Evolutionary conservation across 2,113 vertebrate species (phyloP).

Genomic region (Tragulus kanchil): DNA sequence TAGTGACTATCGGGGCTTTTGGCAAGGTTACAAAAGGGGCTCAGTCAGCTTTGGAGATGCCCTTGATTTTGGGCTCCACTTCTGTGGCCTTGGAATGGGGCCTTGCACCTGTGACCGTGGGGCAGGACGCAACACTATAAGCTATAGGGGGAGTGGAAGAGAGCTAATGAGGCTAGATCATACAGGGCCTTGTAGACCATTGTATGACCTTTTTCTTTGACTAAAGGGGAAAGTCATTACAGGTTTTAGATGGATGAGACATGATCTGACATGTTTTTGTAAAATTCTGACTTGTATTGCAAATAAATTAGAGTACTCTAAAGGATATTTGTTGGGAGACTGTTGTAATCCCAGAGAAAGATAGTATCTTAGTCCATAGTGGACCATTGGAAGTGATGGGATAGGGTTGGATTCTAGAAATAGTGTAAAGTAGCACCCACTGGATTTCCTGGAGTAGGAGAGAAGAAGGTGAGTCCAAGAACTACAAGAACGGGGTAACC

Average conservation of each 20-base stretch:
- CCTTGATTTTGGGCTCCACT: no score
- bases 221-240: neutral
- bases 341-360: neutral
- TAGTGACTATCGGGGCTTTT: no score
- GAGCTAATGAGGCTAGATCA: neutral
- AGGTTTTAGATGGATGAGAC: neutral
- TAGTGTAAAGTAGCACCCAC: neutral
- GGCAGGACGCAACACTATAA: no score
- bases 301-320: neutral
- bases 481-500: neutral
- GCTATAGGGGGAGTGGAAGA: neutral
- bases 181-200: neutral
- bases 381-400: neutral
- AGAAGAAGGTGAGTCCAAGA: neutral
- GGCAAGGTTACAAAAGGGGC: no score
- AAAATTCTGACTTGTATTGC: neutral
- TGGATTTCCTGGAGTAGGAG: neutral
- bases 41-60: no score
- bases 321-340: neutral
- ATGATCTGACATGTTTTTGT: neutral
- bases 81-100: no score
- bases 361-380: neutral
- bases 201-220: neutral
- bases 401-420: conserved; percentile 21
- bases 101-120: no score